Evolutionary conservation across 2,113 vertebrate genomes (phyloP).

Genomic region (Geothlypis trichas): DNA sequence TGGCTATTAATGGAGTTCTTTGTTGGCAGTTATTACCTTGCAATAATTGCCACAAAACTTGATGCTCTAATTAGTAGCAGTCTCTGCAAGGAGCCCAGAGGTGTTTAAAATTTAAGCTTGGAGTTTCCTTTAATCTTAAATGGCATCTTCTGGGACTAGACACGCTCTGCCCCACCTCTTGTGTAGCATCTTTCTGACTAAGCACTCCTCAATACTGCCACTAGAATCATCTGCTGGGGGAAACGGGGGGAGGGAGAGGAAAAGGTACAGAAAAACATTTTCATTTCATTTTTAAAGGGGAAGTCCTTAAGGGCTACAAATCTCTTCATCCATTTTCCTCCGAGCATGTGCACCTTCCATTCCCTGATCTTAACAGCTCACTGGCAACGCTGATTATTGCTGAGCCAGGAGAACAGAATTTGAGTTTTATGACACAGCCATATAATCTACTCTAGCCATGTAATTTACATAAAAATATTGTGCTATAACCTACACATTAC

Average conservation of each 20-base stretch:
- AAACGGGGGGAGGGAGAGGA: neutral
- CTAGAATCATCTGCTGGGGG: neutral
- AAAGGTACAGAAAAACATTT: neutral
- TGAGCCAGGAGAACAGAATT: slow-evolving; percentile 18
- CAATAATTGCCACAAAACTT: neutral
- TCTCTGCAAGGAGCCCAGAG: neutral
- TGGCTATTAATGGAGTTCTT: neutral
- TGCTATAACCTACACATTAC: neutral
- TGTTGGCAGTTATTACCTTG: neutral
- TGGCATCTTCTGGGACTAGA: neutral
- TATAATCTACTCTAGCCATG: neutral
- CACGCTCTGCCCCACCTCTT: neutral
- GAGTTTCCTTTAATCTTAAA: neutral
- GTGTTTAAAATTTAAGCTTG: neutral
- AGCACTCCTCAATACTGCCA: neutral
- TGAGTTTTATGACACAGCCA: neutral
- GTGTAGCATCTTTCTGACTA: neutral
- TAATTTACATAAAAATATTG: slow-evolving; percentile 13
- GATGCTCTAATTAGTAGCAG: neutral
- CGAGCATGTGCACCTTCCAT: neutral
- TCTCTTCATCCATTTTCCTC: neutral
- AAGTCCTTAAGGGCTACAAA: neutral
- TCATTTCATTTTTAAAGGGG: neutral
- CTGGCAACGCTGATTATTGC: neutral
- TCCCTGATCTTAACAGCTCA: neutral